These are phyloP conservation scores for Oreohelix idahoensis DNA, from an alignment of 1,140 invertebrate species.

Conservation along the genomic window DNA sequence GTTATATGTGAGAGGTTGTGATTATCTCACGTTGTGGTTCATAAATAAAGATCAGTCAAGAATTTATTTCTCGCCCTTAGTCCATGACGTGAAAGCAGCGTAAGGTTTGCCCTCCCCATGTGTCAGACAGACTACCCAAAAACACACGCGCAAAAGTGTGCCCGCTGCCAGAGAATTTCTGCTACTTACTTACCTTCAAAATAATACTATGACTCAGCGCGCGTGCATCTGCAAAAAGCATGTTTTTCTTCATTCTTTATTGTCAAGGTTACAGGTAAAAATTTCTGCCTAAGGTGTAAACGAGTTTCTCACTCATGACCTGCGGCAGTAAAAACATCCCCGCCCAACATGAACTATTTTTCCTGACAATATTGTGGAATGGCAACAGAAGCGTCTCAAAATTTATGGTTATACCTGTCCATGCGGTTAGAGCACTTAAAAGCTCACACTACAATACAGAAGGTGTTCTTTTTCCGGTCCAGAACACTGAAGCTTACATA, in stretches of 20 bases:
- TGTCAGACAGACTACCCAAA: background rate
- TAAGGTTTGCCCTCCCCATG: background rate
- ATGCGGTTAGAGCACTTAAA: too few species aligned
- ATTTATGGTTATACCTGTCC: too few species aligned
- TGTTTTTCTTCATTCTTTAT: background rate
- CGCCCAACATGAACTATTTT: background rate
- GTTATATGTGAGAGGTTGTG: background rate
- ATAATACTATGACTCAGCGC: constrained; percentile 6
- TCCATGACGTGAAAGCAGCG: background rate
- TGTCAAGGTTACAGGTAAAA: constrained; percentile 6
- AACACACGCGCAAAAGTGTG: background rate
- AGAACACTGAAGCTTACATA: too few species aligned
- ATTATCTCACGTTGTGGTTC: background rate
- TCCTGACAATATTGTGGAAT: background rate
- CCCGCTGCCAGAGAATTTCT: background rate
- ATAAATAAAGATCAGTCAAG: background rate
- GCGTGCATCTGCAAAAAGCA: background rate
- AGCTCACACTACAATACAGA: too few species aligned
- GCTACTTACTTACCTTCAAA: background rate
- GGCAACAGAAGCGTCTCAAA: too few species aligned
- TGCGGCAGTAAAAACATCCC: background rate
- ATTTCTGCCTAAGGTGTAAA: background rate
- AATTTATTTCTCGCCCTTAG: background rate
- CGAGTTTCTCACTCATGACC: background rate
- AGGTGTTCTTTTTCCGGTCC: too few species aligned